Base-by-base conservation (phyloP, 2,113 vertebrate species). In the Oreochromis tanganicae region DNA sequence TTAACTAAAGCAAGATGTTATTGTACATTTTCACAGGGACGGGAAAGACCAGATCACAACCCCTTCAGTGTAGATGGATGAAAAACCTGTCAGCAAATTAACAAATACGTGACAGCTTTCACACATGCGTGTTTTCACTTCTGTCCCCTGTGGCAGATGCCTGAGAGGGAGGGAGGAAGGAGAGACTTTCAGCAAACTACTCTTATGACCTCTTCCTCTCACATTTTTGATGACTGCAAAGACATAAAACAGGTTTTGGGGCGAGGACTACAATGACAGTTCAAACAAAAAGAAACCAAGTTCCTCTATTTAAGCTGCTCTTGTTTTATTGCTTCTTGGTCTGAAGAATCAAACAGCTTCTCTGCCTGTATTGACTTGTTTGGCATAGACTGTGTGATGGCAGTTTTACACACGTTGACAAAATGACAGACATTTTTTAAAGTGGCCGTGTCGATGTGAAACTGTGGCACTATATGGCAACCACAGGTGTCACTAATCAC, bases 61-160 rank as follows among this genome's bases (percentile, higher is more conserved):
- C 46, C 83, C 3, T 12, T 83, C 27, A 41, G 32, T 79, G 54
- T 61, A 46, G 63, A 87, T 32, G 71, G 68, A 86, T 81, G 36
- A 92, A 91, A 21, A 57, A 41, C 66, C 92, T 75, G 56, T 92
- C 84, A 81, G 83, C 84, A 82, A 91, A 92, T 93, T 91, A 89
- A 84, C 91, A 88, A 80, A 80, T 83, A 38, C 21, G 43, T 87
- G 88, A 41, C 48, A 73, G 82, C 66, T 92, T 92, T 94, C 87
- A 86, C 89, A 87, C 57, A 2, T 38, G 24, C 12, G n/a, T 84
- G 87, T 89, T 85, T 85, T 88, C 85, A 59, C 88, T 84, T 57
- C 82, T 52, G 83, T 91, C 84, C 71, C 81, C 82, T 55, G 81
- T 87, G 68, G 80, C 84, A 27, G 59, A 52, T 85, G 52, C 85